A percentile compares a stretch with the other conserved stretches of the same genome.
Conservation (phyloP, 2,797 vertebrate species). For the Dendrocincla fuliginosa region DNA sequence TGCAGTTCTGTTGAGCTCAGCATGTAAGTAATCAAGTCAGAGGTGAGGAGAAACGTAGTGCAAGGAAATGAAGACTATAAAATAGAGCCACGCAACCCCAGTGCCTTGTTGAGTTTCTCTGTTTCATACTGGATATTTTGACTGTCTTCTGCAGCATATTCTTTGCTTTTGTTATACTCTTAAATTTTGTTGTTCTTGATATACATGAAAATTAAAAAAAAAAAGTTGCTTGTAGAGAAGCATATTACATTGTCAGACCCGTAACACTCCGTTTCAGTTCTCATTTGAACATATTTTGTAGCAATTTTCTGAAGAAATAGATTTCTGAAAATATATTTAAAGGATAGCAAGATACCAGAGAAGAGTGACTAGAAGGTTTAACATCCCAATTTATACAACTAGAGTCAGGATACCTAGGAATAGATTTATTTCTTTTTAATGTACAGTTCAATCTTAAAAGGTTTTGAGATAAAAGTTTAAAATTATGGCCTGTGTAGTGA, state of each 20-base stretch:
- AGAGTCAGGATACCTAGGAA: neutral
- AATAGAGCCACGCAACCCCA: neutral
- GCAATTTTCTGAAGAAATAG: neutral
- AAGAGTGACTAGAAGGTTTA: neutral
- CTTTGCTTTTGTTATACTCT: neutral
- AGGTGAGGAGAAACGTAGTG: neutral
- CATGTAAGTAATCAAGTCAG: neutral
- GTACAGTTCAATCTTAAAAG: neutral
- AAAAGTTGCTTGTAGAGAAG: neutral
- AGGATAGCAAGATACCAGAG: neutral
- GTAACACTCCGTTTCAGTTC: neutral
- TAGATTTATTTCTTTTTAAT: neutral
- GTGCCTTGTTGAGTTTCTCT: neutral
- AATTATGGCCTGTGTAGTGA: neutral
- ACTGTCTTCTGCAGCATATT: neutral
- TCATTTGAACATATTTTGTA: neutral
- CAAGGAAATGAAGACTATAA: neutral
- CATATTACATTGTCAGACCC: neutral
- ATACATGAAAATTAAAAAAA: neutral
- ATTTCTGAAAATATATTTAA: neutral
- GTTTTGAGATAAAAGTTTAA: slow-evolving; percentile 8
- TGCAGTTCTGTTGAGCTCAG: neutral
- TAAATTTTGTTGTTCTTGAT: neutral
- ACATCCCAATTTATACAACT: neutral
- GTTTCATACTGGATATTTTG: neutral